phyloP scores from a whole-genome alignment of 2,888 invertebrate species.

The Monochamus alternatus region DNA sequence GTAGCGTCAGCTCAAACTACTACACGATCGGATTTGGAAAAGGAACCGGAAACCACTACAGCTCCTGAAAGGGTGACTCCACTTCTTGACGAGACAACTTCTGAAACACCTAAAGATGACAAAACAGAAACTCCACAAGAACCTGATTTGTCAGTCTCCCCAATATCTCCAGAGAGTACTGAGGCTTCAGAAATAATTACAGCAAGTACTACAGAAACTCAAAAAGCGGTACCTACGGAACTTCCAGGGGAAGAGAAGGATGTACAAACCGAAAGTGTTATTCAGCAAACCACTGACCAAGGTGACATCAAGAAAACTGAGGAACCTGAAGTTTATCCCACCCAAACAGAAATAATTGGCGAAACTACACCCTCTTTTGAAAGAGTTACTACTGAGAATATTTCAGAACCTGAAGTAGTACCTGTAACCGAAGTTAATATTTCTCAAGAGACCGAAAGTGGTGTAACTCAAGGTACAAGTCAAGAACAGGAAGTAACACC shows the following conservation, averaged over 20 bases:
- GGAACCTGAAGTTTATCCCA: too few species aligned
- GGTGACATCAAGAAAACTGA: not conserved
- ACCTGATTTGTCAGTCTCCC: not conserved
- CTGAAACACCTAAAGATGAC: constrained; percentile 3
- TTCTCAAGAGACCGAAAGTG: constrained; percentile 20
- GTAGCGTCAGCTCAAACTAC: constrained; percentile 14
- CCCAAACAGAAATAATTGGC: not conserved
- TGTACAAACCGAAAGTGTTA: constrained; percentile 5
- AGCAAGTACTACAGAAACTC: constrained; percentile 21
- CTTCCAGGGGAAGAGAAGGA: not conserved
- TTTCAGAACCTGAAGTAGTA: not conserved
- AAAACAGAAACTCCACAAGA: not conserved
- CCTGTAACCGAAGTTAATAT: not conserved
- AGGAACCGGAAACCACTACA: constrained; percentile 18
- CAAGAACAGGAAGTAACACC: constrained; percentile 2
- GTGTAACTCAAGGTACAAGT: constrained; percentile 18
- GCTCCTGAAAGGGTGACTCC: constrained; percentile 1
- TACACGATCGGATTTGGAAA: constrained; percentile 12
- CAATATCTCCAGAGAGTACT: not conserved
- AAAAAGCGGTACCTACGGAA: constrained; percentile 7
- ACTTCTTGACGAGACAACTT: not conserved
- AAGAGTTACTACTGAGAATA: constrained; percentile 43
- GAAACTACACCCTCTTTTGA: constrained; percentile 6
- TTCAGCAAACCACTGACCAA: not conserved
- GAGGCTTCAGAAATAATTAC: constrained; percentile 3